These are phyloP conservation scores for Platycercus adscitus DNA, from an alignment of 2,113 vertebrate genomes.

Conservation along the genomic window DNA sequence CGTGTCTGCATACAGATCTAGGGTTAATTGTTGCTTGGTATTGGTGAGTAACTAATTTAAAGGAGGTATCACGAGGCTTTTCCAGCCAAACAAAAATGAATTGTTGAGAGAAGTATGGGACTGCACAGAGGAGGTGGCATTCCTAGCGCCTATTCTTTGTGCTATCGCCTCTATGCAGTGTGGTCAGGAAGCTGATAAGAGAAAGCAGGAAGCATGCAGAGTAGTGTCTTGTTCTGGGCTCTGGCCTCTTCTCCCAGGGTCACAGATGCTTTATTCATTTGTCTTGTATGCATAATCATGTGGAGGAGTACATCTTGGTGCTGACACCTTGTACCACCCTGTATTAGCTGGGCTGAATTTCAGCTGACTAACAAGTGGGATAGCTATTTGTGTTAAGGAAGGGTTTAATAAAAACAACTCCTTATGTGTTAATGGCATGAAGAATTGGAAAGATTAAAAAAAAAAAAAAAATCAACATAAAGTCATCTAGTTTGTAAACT, in stretches of 20 bases:
- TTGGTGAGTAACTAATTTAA: not conserved
- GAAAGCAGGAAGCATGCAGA: slow-evolving; percentile 28
- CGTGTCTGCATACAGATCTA: not conserved
- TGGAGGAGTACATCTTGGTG: not conserved
- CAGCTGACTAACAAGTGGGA: not conserved
- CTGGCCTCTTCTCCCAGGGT: not conserved
- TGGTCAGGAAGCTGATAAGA: slow-evolving; percentile 64
- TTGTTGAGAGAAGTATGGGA: not conserved
- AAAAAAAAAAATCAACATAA: not conserved
- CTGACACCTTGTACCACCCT: not conserved
- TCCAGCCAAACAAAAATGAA: not conserved
- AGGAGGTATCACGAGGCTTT: not conserved
- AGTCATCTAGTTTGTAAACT: not conserved
- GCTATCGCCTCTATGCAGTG: not conserved
- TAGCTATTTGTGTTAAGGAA: not conserved
- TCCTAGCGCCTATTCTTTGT: not conserved
- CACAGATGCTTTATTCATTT: slow-evolving; percentile 43
- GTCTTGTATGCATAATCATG: not conserved
- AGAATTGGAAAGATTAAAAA: not conserved
- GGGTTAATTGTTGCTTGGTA: not conserved
- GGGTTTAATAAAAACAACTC: not conserved
- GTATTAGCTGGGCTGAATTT: not conserved
- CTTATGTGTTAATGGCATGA: not conserved
- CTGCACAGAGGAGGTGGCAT: not conserved
- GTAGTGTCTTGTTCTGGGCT: not conserved